Evolutionary conservation across 2,113 vertebrate genomes (phyloP), one percentile per base, ranked within the genome.

Genomic region (Nycticorax nycticorax): DNA sequence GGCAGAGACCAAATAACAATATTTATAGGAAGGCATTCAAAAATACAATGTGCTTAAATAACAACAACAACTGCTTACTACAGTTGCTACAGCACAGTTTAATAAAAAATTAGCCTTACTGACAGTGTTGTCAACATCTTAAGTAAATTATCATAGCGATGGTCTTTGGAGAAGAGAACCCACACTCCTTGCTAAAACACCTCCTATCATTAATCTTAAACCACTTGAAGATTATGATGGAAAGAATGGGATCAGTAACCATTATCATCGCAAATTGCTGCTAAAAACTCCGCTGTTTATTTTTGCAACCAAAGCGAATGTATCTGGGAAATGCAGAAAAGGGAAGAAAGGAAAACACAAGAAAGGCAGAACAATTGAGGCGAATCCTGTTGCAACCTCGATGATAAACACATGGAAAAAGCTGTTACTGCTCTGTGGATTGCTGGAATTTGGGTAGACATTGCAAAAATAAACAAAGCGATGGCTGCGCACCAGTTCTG

Each of bases 151-250:
- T 98, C 96, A 94, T 92, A 92, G 96, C 84, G 96, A 97, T 88
- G 97, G 98, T 98, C 98, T 98, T 98, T 95, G 97, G 97, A 98
- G 97, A 97, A 96, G 95, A 97, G 94, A 97, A 96, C 94, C 96
- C 90, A 69, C 98, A 96, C 97, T 97, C 88, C 91, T 90, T 84
- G 82, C 72, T 97, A 96, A 96, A 79, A 97, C 96, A 98, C 91
- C 97, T 97, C 97, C 95, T 97, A 97, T 98, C 98, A 98, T 99
- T 99, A 98, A 99, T 99, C 98, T 99, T 97, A 94, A 97, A 96
- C 98, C 98, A 99, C 98, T 99, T 98, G 98, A 98, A 99, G 98
- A 99, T 99, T 98, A 98, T 98, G 98, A 98, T 98, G 98, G 97
- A 98, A 98, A 98, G 98, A 98, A 98, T 96, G 98, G 98, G 98